Evolutionary conservation across 2,113 vertebrate species (phyloP).

Genomic region (Gadus macrocephalus): DNA sequence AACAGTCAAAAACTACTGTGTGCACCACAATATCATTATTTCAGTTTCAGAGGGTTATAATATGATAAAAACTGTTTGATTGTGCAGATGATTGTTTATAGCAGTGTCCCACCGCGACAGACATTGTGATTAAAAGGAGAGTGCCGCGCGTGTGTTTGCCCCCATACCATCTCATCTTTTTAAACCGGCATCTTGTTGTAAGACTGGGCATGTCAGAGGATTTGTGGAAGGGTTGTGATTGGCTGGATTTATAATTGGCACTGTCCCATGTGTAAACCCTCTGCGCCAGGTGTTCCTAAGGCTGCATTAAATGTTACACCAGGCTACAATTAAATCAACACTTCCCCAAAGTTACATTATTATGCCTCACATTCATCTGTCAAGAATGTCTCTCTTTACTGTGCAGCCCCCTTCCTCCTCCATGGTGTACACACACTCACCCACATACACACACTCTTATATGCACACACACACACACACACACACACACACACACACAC

Average conservation of each 20-base stretch:
- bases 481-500: not conserved
- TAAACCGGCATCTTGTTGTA: slow-evolving; percentile 65
- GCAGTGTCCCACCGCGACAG: slow-evolving; percentile 66
- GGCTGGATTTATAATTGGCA: slow-evolving; percentile 66
- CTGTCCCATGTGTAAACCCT: slow-evolving; percentile 67
- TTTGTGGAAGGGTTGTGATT: slow-evolving; percentile 67
- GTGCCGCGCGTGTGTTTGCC: slow-evolving; percentile 57
- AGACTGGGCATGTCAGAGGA: slow-evolving; percentile 50
- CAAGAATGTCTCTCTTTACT: slow-evolving; percentile 40
- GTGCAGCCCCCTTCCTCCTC: slow-evolving; percentile 26
- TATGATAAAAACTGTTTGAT: slow-evolving; percentile 49
- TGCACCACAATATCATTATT: slow-evolving; percentile 32
- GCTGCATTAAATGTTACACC: slow-evolving; percentile 59
- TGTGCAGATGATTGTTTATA: slow-evolving; percentile 75
- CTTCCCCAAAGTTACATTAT: slow-evolving; percentile 58
- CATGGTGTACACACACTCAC: no score
- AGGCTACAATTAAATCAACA: slow-evolving; percentile 68
- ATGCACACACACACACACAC: not conserved
- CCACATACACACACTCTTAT: no score
- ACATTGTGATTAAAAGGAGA: slow-evolving; percentile 76
- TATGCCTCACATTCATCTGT: slow-evolving; percentile 19
- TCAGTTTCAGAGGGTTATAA: slow-evolving; percentile 38
- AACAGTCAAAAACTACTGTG: slow-evolving; percentile 20
- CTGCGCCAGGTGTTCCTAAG: slow-evolving; percentile 67
- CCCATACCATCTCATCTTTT: slow-evolving; percentile 61